Evolutionary conservation across 2,797 vertebrate species (phyloP), one percentile per base, ranked within the genome.

Genomic region (Chaetodon trifasciatus): DNA sequence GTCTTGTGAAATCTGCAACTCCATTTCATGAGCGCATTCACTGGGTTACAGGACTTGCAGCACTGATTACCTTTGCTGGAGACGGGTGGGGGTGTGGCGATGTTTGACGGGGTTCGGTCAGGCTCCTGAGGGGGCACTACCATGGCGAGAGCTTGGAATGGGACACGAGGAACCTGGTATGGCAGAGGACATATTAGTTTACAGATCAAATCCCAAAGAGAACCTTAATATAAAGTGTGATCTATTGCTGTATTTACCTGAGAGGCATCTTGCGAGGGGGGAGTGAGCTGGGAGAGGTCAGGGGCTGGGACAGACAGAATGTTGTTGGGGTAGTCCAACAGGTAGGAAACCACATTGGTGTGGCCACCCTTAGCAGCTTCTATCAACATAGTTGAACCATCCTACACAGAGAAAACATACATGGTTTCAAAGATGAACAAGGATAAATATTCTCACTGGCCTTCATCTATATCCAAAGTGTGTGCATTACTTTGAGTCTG

Each of bases 311-410:
- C 97, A 15, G 97, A 97, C 77, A 99, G 90, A 91, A 99, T 96
- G 88, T 99, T 99, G 95, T 99, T 99, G 81, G 98, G 98, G 91
- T 99, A 99, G 95, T 99, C 98, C 96, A 99, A 95, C 89, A 99
- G 93, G 91, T 99, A 99, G 84, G 98, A 99, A 94, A 99, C 98
- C 83, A 99, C 98, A 74, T 99, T 99, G 80, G 98, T 99, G 94
- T 99, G 98, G 85, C 98, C 98, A 88, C 98, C 98, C 89, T 99
- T 99, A 95, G 98, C 98, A 88, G 98, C 98, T 97, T 99, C 98
- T 88, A 99, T 99, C 85, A 99, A 97, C 98, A 99, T 99, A 56
- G 98, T 99, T 49, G 98, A 99, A 75, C 98, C 98, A 95, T 99
- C 98, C 98, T 99, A 89, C 32, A 73, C 65, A 74, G 40, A 81